Evolutionary conservation across 2,113 vertebrate species (phyloP).

Genomic region (Bombycilla garrulus): DNA sequence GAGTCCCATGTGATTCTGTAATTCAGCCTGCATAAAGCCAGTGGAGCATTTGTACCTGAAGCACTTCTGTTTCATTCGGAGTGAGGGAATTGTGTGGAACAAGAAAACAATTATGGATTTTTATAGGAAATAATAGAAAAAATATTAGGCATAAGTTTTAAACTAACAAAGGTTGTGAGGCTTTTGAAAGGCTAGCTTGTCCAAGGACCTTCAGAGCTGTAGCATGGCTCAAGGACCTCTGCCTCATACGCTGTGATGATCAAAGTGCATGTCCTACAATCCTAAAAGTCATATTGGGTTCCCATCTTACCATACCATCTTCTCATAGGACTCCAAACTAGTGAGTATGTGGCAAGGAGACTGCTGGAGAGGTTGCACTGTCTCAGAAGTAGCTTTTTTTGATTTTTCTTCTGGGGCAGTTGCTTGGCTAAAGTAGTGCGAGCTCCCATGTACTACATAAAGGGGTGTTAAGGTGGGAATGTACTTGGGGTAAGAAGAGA

Average conservation of each 20-base stretch:
- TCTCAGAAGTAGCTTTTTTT: background rate
- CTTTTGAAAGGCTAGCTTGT: background rate
- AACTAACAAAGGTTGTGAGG: background rate
- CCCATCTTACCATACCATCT: background rate
- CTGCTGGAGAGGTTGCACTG: background rate
- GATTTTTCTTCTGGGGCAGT: background rate
- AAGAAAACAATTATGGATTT: background rate
- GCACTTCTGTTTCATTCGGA: background rate
- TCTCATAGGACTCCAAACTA: background rate
- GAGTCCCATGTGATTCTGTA: background rate
- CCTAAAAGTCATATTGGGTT: background rate
- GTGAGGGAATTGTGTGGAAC: background rate
- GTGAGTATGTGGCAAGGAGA: background rate
- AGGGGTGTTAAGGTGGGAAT: background rate
- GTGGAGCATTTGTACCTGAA: background rate
- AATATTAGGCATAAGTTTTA: background rate
- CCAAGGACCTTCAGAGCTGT: background rate
- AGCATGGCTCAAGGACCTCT: background rate
- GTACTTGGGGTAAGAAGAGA: background rate
- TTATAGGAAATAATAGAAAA: background rate
- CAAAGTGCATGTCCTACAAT: background rate
- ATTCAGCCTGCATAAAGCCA: background rate
- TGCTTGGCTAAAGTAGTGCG: background rate
- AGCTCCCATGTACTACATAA: fast-evolving
- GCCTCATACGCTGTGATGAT: background rate